These are phyloP conservation scores for Litoditis marina DNA, from an alignment of 2,888 invertebrate species.

Conservation along the genomic window DNA sequence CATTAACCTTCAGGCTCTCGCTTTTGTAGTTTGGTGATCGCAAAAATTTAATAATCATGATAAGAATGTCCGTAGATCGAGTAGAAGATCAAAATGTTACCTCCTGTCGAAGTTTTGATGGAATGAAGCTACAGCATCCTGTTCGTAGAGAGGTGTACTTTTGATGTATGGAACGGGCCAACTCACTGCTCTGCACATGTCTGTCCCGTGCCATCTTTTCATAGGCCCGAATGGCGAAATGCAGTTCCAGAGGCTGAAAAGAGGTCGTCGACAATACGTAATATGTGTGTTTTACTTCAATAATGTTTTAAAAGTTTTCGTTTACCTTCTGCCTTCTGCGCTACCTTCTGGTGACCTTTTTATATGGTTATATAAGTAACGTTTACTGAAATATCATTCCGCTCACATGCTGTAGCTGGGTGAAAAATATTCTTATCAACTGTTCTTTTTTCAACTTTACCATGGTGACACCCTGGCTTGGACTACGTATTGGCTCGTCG, in stretches of 20 bases:
- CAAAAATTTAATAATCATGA: too few relatives aligned
- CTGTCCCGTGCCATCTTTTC: constrained; percentile 39
- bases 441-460: too few relatives aligned
- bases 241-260: constrained; percentile 48
- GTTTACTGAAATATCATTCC: too few relatives aligned
- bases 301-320: not conserved
- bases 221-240: constrained; percentile 53
- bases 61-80: not conserved
- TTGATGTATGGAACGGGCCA: constrained; percentile 47
- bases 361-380: too few relatives aligned
- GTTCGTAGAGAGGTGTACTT: constrained; percentile 39
- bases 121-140: constrained; percentile 43
- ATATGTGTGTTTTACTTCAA: not conserved
- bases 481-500: too few relatives aligned
- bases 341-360: too few relatives aligned
- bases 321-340: not conserved
- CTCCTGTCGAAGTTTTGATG: constrained; percentile 25
- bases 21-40: too few relatives aligned
- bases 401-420: too few relatives aligned
- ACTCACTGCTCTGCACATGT: constrained; percentile 37
- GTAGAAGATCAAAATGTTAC: constrained; percentile 27
- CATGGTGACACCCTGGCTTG: too few relatives aligned
- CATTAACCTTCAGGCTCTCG: too few relatives aligned
- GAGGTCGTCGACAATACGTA: too few relatives aligned
- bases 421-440: too few relatives aligned